Percentiles rank a stretch among this genome's conserved stretches.
These are phyloP conservation scores for Tenthredo mesomela DNA, from an alignment of 2,888 invertebrate genomes.

Conservation along the genomic window DNA sequence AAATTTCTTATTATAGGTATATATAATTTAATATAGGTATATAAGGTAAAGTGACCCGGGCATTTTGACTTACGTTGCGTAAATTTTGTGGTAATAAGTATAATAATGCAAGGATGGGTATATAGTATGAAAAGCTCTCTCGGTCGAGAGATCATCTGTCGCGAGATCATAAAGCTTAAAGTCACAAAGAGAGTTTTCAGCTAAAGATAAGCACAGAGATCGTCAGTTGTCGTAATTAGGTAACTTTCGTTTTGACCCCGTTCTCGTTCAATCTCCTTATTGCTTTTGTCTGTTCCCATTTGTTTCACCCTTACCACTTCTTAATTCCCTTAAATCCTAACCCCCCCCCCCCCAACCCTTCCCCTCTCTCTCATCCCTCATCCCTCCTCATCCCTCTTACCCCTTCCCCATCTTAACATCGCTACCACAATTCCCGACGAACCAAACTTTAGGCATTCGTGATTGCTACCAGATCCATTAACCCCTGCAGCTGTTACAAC, in stretches of 20 bases:
- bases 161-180: background rate
- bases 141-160: background rate
- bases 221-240: slow-evolving; percentile 27
- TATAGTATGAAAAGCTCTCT: background rate
- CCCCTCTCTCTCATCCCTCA: too few relatives aligned
- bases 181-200: background rate
- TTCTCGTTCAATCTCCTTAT: background rate
- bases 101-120: background rate
- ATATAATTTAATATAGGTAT: too few relatives aligned
- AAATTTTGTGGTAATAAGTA: background rate
- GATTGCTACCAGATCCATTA: slow-evolving; percentile 30
- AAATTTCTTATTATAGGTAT: too few relatives aligned
- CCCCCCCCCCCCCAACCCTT: background rate
- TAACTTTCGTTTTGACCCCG: slow-evolving; percentile 6
- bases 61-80: background rate
- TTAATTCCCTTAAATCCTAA: slow-evolving; percentile 12
- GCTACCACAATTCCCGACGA: background rate
- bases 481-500: slow-evolving; percentile 13
- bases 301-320: slow-evolving; percentile 7
- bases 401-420: background rate
- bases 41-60: too few relatives aligned
- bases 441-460: slow-evolving; percentile 12
- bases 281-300: background rate
- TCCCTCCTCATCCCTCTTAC: too few relatives aligned
- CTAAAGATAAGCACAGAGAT: slow-evolving; percentile 1